Base-by-base conservation (phyloP, 1,140 invertebrate genomes). In the Metaphire vulgaris region DNA sequence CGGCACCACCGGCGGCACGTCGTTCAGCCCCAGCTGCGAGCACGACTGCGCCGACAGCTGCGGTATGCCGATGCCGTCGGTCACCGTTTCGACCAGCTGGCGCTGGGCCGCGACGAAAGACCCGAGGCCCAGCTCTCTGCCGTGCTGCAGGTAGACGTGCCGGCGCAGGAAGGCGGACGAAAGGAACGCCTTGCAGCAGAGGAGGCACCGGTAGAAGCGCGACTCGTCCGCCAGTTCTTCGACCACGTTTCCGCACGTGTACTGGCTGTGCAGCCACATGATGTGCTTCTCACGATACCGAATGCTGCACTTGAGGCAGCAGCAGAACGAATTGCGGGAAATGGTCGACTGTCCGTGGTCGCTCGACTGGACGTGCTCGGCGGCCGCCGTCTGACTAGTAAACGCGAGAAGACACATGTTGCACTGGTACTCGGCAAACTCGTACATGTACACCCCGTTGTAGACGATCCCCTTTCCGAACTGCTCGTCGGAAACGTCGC, bases 101-200 rank as follows among this genome's bases (percentile, higher is more conserved):
- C 41, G 6, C 6, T 6, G 41, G 21, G 6, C 41, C 6, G 41
- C 21, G 6, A 21, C 21, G 6, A 21, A 6, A n/a, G n/a, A n/a
- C n/a, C n/a, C n/a, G n/a, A n/a, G n/a, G 41, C 6, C 6, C 32
- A n/a, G 16, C 15, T 73, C 16, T n/a, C 26, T 29, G 0, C 31
- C 41, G 72, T 73, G 72, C 33, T 73, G 32, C 0, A 31, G 26
- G 33, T 28, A 34, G 16, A 73, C 41, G 72, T 73, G 72, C 41
- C 72, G 16, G 31, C 26, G 31, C 16, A 73, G 34, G 41, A 73
- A 73, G 12, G 41, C 31, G 26, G 32, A 32, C n/a, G 72, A 73
- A 34, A 56, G 72, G 41, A 73, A 73, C 33, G 28, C 41, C 41
- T 73, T 73, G 26, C 34, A 28, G 33, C 72, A 73, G 28, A 73